These are phyloP conservation scores for Brachionus calyciflorus DNA, from an alignment of 1,140 invertebrate genomes.

Conservation along the genomic window DNA sequence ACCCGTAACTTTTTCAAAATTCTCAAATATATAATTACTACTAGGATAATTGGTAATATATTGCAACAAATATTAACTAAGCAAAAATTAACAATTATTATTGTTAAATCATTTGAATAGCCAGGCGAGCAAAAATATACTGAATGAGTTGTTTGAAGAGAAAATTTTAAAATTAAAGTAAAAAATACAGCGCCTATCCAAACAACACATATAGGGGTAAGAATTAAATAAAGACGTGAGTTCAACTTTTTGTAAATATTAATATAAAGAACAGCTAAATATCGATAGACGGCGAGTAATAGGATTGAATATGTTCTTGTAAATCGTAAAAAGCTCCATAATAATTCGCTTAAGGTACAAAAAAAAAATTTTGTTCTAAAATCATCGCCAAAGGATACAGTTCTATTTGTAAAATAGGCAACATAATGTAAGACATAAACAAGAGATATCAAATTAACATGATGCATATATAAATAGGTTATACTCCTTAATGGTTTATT, in stretches of 20 bases:
- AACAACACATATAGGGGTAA: background rate
- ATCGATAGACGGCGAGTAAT: constrained; percentile 25
- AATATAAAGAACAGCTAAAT: constrained; percentile 1
- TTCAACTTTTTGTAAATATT: constrained; percentile 19
- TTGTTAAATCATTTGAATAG: background rate
- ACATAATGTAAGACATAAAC: constrained; percentile 3
- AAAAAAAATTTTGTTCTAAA: background rate
- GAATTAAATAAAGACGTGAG: background rate
- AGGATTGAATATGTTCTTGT: background rate
- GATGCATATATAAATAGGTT: constrained; percentile 11
- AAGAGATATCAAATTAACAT: background rate
- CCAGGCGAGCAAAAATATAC: constrained; percentile 10
- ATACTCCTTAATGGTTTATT: background rate
- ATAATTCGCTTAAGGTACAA: background rate
- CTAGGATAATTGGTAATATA: background rate
- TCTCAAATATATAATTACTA: background rate
- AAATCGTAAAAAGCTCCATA: background rate
- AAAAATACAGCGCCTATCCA: background rate
- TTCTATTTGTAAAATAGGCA: background rate
- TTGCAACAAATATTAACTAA: background rate
- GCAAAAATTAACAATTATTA: background rate
- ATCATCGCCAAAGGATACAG: background rate
- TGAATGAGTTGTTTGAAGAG: background rate
- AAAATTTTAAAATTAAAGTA: constrained; percentile 1
- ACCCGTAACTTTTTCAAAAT: no score